These are phyloP conservation scores for Martes flavigula DNA, from an alignment of 2,797 vertebrate genomes.

Conservation along the genomic window DNA sequence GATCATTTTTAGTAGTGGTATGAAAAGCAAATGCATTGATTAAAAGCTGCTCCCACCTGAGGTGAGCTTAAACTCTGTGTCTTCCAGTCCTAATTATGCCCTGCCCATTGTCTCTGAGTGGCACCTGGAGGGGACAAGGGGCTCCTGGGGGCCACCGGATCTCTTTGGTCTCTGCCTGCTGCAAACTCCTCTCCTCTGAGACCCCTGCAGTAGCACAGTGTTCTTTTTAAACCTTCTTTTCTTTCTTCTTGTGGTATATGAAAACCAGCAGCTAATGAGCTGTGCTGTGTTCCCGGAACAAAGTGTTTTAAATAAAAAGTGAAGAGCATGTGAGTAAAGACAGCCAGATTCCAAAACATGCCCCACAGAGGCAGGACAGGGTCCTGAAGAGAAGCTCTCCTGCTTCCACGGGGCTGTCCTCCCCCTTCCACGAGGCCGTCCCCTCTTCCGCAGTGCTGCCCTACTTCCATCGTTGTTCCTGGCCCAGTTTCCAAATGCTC, in stretches of 20 bases:
- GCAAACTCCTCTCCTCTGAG: neutral
- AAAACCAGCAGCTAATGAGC: neutral
- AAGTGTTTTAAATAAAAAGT: neutral
- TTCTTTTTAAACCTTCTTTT: neutral
- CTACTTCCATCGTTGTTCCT: fast-evolving
- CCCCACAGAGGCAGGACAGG: neutral
- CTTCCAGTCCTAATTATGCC: neutral
- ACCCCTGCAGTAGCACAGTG: neutral
- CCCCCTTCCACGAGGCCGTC: neutral
- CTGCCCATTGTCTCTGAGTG: neutral
- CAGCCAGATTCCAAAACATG: neutral
- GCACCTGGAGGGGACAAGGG: neutral
- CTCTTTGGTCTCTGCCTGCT: neutral
- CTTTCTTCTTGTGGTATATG: neutral
- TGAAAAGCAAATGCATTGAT: neutral
- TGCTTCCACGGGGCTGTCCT: neutral
- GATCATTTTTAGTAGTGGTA: neutral
- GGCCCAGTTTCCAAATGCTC: neutral
- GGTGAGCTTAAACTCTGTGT: neutral
- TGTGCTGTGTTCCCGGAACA: neutral
- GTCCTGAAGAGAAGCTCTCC: neutral
- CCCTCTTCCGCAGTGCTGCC: too few species aligned
- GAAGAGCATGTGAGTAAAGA: neutral
- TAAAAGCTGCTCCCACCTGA: neutral
- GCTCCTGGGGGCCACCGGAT: neutral